Evolutionary conservation across 2,113 vertebrate genomes (phyloP).

Genomic region (Alces alces): DNA sequence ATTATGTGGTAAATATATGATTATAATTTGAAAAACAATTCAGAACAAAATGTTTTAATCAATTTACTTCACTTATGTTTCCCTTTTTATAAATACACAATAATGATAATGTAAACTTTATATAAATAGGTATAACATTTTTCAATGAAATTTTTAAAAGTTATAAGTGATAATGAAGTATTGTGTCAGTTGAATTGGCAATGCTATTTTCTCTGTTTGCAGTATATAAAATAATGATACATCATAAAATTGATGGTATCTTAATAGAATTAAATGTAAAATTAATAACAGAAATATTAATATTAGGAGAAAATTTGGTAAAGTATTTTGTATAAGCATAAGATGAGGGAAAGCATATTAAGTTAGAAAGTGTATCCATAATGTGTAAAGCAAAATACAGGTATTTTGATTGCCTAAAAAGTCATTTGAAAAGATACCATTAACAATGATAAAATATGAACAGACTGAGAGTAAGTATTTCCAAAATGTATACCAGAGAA

Average conservation of each 20-base stretch:
- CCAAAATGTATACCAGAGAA: neutral
- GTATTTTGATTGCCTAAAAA: neutral
- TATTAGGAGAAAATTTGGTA: neutral
- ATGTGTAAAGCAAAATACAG: neutral
- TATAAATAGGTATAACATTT: neutral
- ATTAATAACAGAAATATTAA: neutral
- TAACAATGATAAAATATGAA: neutral
- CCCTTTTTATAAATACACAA: neutral
- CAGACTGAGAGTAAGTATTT: neutral
- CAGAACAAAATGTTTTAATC: neutral
- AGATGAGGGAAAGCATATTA: neutral
- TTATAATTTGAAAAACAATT: neutral
- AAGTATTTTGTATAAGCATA: neutral
- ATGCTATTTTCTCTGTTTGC: neutral
- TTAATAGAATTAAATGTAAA: neutral
- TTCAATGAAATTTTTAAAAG: neutral
- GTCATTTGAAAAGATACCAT: neutral
- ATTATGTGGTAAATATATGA: neutral
- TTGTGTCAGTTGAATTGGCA: neutral
- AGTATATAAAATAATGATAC: neutral
- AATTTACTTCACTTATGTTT: neutral
- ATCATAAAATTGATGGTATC: neutral
- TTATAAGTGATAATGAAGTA: neutral
- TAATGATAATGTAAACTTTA: neutral
- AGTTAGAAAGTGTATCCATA: neutral